Base-by-base conservation (phyloP, 2,888 invertebrate species). In the Prenolepis imparis region DNA sequence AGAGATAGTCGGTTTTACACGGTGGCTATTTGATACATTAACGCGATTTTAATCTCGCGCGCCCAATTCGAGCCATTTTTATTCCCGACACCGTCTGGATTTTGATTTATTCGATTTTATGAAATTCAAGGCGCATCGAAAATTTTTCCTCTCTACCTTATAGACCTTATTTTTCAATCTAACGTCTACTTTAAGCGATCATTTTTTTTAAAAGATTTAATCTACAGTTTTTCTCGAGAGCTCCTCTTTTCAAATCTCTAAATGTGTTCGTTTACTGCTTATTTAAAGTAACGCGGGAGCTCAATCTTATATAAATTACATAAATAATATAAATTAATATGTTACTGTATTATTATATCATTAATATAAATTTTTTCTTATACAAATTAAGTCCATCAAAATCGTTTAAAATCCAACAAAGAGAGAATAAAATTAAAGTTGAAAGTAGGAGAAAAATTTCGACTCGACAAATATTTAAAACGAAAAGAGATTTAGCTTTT, bases 1-100 rank as follows among this genome's bases (percentile, higher is more conserved):
- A 41, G 44, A 21, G 67, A 28, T 18, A 48, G 6, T 18, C n/a
- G 48, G 78, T 80, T 80, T 80, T 80, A 21, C 59, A 44, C 11
- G 44, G 15, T 15, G 3, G 18, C 44, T 68, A 41, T 32, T 68
- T 44, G 68, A 44, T 68, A 32, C 59, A 48, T 59, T 80, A 80
- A 32, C 36, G 44, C 70, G 0, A 57, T 21, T 80, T 59, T 80
- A 61, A 80, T 80, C 12, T 12, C 44, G 21, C 21, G 12, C 36
- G 36, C 36, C 36, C 2, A 24, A 39, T 21, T 52, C 21, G 12
- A 11, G 11, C n/a, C 36, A 41, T 36, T 55, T 44, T 39, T n/a
- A 4, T 8, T 24, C 12, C 41, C 11, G 18, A 15, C 11, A n/a
- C 28, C 36, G 66, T 39, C 12, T 3, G 3, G 41, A 39, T 75